Evolutionary conservation across 1,140 invertebrate genomes (phyloP).

Genomic region (Trichonephila clavipes): DNA sequence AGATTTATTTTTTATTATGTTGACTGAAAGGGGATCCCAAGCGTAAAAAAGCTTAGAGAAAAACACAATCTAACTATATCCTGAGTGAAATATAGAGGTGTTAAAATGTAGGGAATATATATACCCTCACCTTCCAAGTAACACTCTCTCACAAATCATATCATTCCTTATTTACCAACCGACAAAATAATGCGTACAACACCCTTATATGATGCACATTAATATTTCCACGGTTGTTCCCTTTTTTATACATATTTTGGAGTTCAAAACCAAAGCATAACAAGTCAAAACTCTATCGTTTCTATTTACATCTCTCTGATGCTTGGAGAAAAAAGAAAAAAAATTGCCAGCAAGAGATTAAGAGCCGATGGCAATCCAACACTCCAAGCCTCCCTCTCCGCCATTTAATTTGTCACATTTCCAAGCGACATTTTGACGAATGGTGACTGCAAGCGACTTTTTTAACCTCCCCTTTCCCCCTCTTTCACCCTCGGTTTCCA

Average conservation of each 20-base stretch:
- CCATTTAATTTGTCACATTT: conserved; percentile 25
- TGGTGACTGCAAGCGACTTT: neutral
- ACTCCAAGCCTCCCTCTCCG: neutral
- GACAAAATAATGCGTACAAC: too few relatives aligned
- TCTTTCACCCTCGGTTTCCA: too few relatives aligned
- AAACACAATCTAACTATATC: too few relatives aligned
- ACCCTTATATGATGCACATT: neutral
- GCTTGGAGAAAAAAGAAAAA: neutral
- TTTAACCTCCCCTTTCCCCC: neutral
- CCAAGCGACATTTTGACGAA: conserved; percentile 20
- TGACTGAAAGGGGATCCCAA: too few relatives aligned
- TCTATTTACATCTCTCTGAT: neutral
- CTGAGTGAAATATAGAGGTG: too few relatives aligned
- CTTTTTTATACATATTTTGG: neutral
- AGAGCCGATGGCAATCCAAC: neutral
- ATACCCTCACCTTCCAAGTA: too few relatives aligned
- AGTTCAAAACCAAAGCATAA: neutral
- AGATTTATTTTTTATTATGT: too few relatives aligned
- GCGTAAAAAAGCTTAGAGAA: too few relatives aligned
- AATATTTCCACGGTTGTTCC: neutral
- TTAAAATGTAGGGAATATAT: too few relatives aligned
- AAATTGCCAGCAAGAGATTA: neutral
- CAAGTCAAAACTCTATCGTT: neutral
- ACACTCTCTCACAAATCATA: too few relatives aligned
- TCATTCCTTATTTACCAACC: too few relatives aligned